These are phyloP conservation scores for Lithophane leautieri DNA, from an alignment of 2,888 invertebrate genomes.

Conservation along the genomic window DNA sequence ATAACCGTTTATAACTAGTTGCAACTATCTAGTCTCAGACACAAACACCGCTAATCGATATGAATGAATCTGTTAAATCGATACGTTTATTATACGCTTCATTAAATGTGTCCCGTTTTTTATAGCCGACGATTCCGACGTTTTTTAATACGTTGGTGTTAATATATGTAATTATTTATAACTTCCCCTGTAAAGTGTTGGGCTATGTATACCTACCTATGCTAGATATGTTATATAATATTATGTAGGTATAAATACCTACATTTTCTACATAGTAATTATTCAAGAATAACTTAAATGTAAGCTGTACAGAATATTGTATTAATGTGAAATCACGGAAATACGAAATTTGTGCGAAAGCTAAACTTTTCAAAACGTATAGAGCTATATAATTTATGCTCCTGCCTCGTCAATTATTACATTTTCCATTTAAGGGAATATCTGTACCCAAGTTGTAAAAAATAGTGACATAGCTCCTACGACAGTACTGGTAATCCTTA, in stretches of 20 bases:
- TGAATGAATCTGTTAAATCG: slow-evolving; percentile 58
- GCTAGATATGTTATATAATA: slow-evolving; percentile 18
- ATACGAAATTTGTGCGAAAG: not conserved
- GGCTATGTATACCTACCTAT: not conserved
- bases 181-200: slow-evolving; percentile 33
- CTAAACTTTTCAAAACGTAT: slow-evolving; percentile 9
- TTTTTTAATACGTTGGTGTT: slow-evolving; percentile 35
- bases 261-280: slow-evolving; percentile 16
- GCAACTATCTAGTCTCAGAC: slow-evolving; percentile 64
- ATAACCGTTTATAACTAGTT: slow-evolving; percentile 69
- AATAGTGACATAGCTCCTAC: not conserved
- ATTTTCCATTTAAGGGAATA: not conserved
- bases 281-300: slow-evolving; percentile 21
- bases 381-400: not conserved
- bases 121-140: slow-evolving; percentile 16
- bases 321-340: slow-evolving; percentile 19
- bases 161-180: slow-evolving; percentile 37
- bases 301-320: slow-evolving; percentile 9
- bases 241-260: not conserved
- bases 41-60: slow-evolving; percentile 60
- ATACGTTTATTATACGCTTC: slow-evolving; percentile 36
- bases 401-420: not conserved
- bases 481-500: not conserved
- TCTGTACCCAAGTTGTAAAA: not conserved
- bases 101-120: slow-evolving; percentile 51